phyloP scores from a whole-genome alignment of 2,888 invertebrate genomes.

The Brenthis ino region DNA sequence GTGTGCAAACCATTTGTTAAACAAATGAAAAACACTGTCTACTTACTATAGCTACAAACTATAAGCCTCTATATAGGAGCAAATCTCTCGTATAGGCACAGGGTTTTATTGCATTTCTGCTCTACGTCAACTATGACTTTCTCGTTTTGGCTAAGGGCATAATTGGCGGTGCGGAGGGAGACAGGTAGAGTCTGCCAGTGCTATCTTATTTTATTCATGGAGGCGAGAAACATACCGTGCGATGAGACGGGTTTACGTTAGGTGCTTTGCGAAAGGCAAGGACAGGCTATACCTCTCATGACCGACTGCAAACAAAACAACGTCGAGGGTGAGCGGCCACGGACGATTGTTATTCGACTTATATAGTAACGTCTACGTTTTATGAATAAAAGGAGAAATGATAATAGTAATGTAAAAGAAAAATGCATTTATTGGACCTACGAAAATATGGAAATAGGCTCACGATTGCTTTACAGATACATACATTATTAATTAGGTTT shows the following conservation, averaged over 20 bases:
- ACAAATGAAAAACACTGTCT: slow-evolving; percentile 63
- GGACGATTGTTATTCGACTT: slow-evolving; percentile 71
- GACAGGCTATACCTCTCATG: slow-evolving; percentile 56
- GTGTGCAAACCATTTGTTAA: slow-evolving; percentile 52
- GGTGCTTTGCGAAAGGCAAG: slow-evolving; percentile 55
- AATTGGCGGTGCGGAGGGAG: slow-evolving; percentile 52
- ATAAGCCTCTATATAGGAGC: slow-evolving; percentile 58
- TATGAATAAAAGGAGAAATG: slow-evolving; percentile 52
- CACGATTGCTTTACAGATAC: background rate
- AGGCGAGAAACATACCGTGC: slow-evolving; percentile 53
- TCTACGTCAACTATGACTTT: slow-evolving; percentile 47
- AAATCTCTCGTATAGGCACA: slow-evolving; percentile 65
- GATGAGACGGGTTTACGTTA: slow-evolving; percentile 58
- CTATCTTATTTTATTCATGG: slow-evolving; percentile 74
- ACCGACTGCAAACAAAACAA: slow-evolving; percentile 65
- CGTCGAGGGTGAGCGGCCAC: slow-evolving; percentile 62
- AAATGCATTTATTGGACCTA: slow-evolving; percentile 63
- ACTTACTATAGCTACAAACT: slow-evolving; percentile 52
- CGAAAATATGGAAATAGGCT: slow-evolving; percentile 38
- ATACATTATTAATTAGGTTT: background rate
- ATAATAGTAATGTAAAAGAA: slow-evolving; percentile 62
- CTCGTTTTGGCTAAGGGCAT: slow-evolving; percentile 51
- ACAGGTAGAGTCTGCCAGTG: slow-evolving; percentile 58
- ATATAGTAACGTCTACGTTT: slow-evolving; percentile 58
- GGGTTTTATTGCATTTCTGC: slow-evolving; percentile 70